Evolutionary conservation across 64 coral and sea anemone genomes (phyloP).

Genomic region (Porites australiensis): DNA sequence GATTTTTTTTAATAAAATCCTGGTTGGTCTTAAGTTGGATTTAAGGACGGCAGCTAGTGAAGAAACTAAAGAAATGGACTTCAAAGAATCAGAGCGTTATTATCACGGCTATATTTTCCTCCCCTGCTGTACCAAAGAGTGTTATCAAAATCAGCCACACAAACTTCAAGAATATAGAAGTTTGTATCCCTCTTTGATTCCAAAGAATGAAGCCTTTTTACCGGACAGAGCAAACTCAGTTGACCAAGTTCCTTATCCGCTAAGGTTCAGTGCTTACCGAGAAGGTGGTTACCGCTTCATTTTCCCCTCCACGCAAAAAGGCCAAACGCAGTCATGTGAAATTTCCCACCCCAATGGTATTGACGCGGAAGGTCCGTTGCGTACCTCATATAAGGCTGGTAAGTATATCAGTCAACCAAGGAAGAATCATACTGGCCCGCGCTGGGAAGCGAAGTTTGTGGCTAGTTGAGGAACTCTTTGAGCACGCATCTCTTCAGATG

Average conservation of each 20-base stretch:
- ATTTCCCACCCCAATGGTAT: not conserved
- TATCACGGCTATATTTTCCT: slow-evolving; percentile 32
- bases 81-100: not conserved
- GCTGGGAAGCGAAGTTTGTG: too few relatives aligned
- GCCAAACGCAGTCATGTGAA: not conserved
- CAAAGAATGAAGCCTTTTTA: not conserved
- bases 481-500: too few relatives aligned
- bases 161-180: not conserved
- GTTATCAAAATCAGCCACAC: not conserved
- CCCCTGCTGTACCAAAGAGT: not conserved
- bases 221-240: not conserved
- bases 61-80: not conserved
- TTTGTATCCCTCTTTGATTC: not conserved
- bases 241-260: not conserved
- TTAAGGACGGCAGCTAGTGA: too few relatives aligned
- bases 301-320: not conserved
- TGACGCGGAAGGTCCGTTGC: not conserved
- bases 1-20: slow-evolving; percentile 8
- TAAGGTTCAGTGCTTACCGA: not conserved
- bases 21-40: not conserved
- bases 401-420: too few relatives aligned
- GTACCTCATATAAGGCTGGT: not conserved
- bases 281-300: not conserved
- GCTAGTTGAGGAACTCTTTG: too few relatives aligned
- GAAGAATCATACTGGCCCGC: too few relatives aligned